Evolutionary conservation across 2,888 invertebrate genomes (phyloP).

Genomic region (Clusia tigrina): DNA sequence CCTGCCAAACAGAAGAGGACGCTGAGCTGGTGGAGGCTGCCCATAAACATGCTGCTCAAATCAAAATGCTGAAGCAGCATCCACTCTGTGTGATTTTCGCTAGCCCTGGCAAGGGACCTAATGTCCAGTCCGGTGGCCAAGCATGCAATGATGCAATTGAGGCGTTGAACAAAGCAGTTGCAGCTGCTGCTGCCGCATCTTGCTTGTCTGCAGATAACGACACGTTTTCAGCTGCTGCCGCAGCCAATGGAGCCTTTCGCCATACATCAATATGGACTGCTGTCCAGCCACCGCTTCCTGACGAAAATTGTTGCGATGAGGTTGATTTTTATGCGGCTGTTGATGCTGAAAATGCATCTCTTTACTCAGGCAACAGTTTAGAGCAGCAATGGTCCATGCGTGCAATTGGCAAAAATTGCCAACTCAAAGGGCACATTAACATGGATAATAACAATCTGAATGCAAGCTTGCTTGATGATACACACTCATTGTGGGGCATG

Average conservation of each 20-base stretch:
- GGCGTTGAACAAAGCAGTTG: constrained; percentile 41
- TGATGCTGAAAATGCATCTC: constrained; percentile 28
- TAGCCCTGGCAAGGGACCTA: neutral
- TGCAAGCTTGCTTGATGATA: neutral
- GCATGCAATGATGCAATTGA: constrained; percentile 39
- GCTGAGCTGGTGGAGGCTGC: constrained; percentile 24
- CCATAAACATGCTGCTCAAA: neutral
- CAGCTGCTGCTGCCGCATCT: constrained; percentile 32
- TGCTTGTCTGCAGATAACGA: constrained; percentile 1
- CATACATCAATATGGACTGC: neutral
- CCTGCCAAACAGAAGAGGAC: constrained; percentile 67
- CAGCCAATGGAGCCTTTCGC: neutral
- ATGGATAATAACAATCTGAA: constrained; percentile 7
- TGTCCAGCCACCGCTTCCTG: neutral
- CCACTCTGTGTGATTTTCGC: constrained; percentile 29
- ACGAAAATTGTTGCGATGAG: constrained; percentile 27
- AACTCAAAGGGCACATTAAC: constrained; percentile 27
- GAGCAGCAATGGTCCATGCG: constrained; percentile 49
- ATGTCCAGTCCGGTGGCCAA: constrained; percentile 25
- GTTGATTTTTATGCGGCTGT: constrained; percentile 35
- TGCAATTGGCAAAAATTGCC: constrained; percentile 49
- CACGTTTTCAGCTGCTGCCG: constrained; percentile 21
- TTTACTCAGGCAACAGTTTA: constrained; percentile 12
- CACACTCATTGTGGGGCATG: constrained; percentile 56
- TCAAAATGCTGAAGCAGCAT: constrained; percentile 9